Evolutionary conservation across 2,113 vertebrate species (phyloP).

Genomic region (Hippopotamus amphibius): DNA sequence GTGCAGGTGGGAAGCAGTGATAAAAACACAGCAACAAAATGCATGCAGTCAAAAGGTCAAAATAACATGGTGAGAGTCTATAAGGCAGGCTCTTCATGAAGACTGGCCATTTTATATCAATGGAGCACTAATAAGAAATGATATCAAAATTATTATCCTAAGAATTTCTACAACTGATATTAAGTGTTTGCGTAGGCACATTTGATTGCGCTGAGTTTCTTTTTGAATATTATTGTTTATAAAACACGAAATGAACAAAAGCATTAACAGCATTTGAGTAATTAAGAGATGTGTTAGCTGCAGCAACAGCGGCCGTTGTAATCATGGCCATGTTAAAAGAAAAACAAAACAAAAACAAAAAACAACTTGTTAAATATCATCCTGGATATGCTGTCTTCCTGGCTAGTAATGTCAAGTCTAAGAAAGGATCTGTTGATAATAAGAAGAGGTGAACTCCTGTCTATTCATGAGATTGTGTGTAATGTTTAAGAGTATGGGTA

Average conservation of each 20-base stretch:
- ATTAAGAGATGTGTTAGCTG: neutral
- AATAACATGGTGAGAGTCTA: neutral
- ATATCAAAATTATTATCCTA: neutral
- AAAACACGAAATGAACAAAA: conserved; percentile 42
- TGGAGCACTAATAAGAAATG: neutral
- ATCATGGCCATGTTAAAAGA: conserved; percentile 2
- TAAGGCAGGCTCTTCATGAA: neutral
- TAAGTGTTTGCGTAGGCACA: neutral
- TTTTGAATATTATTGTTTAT: conserved; percentile 40
- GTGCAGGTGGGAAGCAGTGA: neutral
- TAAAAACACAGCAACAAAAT: neutral
- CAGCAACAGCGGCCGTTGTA: neutral
- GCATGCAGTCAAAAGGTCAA: neutral
- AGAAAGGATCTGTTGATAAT: neutral
- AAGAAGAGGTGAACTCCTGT: neutral
- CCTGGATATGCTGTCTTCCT: neutral
- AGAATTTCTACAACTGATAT: conserved; percentile 20
- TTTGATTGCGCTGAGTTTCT: neutral
- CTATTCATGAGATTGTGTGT: neutral
- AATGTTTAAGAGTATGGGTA: neutral
- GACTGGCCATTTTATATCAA: neutral
- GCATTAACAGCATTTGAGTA: neutral
- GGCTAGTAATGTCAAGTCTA: neutral
- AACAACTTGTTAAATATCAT: neutral
- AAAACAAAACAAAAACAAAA: neutral